A percentile compares a stretch with the other conserved stretches of the same genome.
Evolutionary conservation across 2,888 invertebrate species (phyloP).

Genomic region (Rhagonycha lutea): DNA sequence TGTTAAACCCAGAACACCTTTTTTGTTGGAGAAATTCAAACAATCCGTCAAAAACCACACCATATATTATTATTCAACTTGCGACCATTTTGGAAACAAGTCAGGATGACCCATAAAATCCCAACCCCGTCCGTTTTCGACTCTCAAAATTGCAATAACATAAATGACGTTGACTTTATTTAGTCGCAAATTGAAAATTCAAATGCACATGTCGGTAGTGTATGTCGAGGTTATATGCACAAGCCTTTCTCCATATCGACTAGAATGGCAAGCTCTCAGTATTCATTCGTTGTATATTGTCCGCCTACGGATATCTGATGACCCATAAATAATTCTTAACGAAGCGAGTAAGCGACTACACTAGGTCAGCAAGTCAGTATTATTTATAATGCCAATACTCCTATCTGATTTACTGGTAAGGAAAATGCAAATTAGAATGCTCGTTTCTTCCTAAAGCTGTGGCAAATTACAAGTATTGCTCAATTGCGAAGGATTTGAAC

Average conservation of each 20-base stretch:
- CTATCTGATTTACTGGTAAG: background rate
- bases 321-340: conserved; percentile 18
- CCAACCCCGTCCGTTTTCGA: background rate
- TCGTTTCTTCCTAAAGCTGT: background rate
- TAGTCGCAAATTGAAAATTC: background rate
- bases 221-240: conserved; percentile 12
- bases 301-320: conserved; percentile 18
- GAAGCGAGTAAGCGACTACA: conserved; percentile 8
- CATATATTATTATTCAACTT: background rate
- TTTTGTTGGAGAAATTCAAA: no score
- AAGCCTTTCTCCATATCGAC: conserved; percentile 9
- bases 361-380: conserved; percentile 12
- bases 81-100: background rate
- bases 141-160: background rate
- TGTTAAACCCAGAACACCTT: background rate
- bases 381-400: background rate
- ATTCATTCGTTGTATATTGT: conserved; percentile 9
- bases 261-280: background rate
- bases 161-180: background rate
- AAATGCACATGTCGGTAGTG: background rate
- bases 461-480: background rate
- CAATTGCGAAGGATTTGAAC: background rate
- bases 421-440: conserved; percentile 5
- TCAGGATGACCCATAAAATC: no score
- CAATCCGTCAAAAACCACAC: no score